A percentile compares a stretch with the other conserved stretches of the same genome.
Conservation (phyloP, 2,797 vertebrate genomes). For the Mus minutoides region DNA sequence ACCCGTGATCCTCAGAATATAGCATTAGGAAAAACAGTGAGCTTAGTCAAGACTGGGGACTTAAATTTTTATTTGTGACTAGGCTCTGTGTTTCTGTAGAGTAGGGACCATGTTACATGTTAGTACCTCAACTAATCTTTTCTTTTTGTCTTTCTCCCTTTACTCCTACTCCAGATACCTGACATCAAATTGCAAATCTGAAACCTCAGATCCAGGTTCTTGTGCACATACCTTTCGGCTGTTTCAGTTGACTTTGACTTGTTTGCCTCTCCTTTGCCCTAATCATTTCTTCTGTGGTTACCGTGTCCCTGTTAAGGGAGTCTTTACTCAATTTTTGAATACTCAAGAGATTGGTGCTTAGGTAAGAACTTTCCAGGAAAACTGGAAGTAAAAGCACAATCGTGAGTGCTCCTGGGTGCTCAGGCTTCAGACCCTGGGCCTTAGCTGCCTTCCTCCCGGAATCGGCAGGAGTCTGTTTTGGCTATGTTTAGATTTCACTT, state of each 20-base stretch:
- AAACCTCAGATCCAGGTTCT: not conserved
- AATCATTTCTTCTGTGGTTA: not conserved
- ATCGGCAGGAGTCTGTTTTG: not conserved
- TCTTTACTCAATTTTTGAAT: not conserved
- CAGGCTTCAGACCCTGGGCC: not conserved
- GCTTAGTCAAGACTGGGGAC: not conserved
- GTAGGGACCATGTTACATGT: not conserved
- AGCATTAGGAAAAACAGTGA: not conserved
- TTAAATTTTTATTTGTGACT: not conserved
- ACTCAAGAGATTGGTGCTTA: not conserved
- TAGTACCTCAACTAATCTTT: not conserved
- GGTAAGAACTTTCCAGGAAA: not conserved
- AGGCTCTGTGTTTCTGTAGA: not conserved
- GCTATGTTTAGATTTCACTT: constrained; percentile 30
- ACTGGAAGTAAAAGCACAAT: not conserved
- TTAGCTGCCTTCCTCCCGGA: not conserved
- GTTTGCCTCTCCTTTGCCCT: not conserved
- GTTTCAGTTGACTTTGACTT: not conserved
- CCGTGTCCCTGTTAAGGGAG: not conserved
- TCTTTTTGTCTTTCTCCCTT: not conserved
- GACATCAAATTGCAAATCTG: not conserved
- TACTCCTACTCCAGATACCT: not conserved
- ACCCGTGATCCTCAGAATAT: not conserved
- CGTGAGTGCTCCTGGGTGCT: not conserved
- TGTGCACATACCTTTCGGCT: not conserved